phyloP scores from a whole-genome alignment of 2,113 vertebrate genomes.

The Donacobius atricapilla region DNA sequence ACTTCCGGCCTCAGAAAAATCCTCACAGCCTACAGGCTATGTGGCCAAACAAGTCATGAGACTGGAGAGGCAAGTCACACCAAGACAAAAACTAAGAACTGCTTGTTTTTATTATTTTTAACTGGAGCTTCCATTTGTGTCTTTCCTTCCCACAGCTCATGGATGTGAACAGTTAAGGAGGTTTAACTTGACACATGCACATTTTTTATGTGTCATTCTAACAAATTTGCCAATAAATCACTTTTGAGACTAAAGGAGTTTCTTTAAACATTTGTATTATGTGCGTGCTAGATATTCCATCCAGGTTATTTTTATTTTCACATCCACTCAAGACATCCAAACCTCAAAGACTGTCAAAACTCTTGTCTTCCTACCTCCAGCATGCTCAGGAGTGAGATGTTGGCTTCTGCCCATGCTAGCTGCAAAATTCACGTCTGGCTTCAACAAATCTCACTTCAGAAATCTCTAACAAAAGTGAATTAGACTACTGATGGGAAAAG shows the following conservation, averaged over 20 bases:
- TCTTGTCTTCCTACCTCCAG: not conserved
- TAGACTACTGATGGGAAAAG: not conserved
- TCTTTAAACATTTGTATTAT: not conserved
- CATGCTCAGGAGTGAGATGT: not conserved
- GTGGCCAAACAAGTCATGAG: not conserved
- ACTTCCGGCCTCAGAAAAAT: not conserved
- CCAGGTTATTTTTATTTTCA: not conserved
- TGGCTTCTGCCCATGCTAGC: not conserved
- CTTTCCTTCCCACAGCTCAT: not conserved
- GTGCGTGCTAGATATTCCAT: not conserved
- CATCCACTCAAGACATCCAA: not conserved
- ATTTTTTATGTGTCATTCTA: not conserved
- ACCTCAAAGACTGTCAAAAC: not conserved
- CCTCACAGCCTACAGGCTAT: not conserved
- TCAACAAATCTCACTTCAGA: not conserved
- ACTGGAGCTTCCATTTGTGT: not conserved
- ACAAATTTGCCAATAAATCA: not conserved
- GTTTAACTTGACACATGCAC: not conserved
- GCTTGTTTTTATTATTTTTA: not conserved
- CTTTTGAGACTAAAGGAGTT: not conserved
- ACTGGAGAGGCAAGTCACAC: not conserved
- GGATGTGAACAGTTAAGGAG: not conserved
- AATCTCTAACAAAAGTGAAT: not conserved
- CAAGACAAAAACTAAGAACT: not conserved
- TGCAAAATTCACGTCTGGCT: not conserved